Conservation (phyloP, 2,113 vertebrate genomes). For the Silurus asotus region DNA sequence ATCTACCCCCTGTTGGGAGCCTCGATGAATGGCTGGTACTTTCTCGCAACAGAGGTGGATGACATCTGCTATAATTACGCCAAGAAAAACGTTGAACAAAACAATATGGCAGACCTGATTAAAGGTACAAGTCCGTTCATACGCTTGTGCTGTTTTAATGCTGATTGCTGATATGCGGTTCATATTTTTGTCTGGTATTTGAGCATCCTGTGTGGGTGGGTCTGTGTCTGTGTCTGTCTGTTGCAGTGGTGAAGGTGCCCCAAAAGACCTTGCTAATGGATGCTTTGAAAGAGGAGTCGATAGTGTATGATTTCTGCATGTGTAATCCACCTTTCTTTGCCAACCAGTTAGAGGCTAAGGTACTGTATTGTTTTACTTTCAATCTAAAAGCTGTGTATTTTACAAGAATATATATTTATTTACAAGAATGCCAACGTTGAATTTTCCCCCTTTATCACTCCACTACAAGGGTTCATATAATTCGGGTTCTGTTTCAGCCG, state of each 20-base stretch:
- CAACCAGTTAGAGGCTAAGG: slow-evolving; percentile 94
- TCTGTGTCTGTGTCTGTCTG: slow-evolving; percentile 28
- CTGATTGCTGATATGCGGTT: slow-evolving; percentile 1
- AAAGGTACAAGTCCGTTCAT: slow-evolving; percentile 77
- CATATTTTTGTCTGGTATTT: background rate
- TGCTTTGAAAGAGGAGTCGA: slow-evolving; percentile 94
- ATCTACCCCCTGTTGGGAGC: slow-evolving; percentile 96
- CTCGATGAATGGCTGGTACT: slow-evolving; percentile 97
- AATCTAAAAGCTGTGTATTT: background rate
- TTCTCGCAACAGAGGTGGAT: slow-evolving; percentile 97
- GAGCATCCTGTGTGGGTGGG: background rate
- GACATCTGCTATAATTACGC: slow-evolving; percentile 98
- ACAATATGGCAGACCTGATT: slow-evolving; percentile 91
- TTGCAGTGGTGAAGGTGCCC: slow-evolving; percentile 94
- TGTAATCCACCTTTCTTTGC: slow-evolving; percentile 99
- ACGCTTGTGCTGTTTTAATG: background rate
- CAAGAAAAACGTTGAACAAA: slow-evolving; percentile 97
- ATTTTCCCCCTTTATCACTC: background rate
- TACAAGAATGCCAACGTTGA: background rate
- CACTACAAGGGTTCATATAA: background rate
- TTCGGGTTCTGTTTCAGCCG: background rate
- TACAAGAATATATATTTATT: background rate
- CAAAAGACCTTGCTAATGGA: slow-evolving; percentile 98
- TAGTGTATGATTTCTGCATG: slow-evolving; percentile 98
- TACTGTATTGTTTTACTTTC: slow-evolving; percentile 55